Evolutionary conservation across 2,113 vertebrate genomes (phyloP), one percentile per base, ranked within the genome.

Genomic region (Taxidea taxus): DNA sequence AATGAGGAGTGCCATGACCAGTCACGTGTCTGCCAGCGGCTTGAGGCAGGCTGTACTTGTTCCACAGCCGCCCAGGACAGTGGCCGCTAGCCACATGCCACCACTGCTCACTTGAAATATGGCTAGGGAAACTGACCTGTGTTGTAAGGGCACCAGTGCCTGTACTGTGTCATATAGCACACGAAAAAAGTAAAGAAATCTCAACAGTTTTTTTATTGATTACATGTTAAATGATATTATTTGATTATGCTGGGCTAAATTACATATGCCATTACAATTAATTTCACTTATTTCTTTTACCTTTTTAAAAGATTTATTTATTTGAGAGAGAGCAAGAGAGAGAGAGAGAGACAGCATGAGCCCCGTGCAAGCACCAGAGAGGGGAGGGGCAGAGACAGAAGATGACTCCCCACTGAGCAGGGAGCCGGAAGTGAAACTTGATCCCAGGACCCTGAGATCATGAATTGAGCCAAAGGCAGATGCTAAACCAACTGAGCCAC

Each of bases 171-270:
- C 7, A 14, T 42, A 44, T 7, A 64, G 16, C 51, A 87, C 3
- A 89, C 64, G 18, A 47, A 51, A 72, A 83, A 93, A 34, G 16
- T 54, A 37, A 93, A 88, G 31, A 37, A 56, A 39, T 25, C 34
- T 39, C 58, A 29, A 80, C 51, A 64, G 39, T 21, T 87, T 88
- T 68, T 58, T 75, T 13, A 92, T 16, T 78, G 29, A 82, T 83
- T 56, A 68, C 6, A 87, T 47, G 34, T 60, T 66, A 87, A 60
- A 58, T 68, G 27, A 56, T 94, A 96, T 31, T 82, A 86, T 86
- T 91, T 64, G n/a, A 12, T 12, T 80, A 44, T 60, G 42, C 6
- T 89, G 27, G 56, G 80, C 56, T 81, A 90, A 92, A 94, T 62
- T 62, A 92, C 47, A 82, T 14, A 87, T 39, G 25, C 16, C 42